phyloP scores from a whole-genome alignment of 1,140 invertebrate genomes.

The Drosophila neocordata region DNA sequence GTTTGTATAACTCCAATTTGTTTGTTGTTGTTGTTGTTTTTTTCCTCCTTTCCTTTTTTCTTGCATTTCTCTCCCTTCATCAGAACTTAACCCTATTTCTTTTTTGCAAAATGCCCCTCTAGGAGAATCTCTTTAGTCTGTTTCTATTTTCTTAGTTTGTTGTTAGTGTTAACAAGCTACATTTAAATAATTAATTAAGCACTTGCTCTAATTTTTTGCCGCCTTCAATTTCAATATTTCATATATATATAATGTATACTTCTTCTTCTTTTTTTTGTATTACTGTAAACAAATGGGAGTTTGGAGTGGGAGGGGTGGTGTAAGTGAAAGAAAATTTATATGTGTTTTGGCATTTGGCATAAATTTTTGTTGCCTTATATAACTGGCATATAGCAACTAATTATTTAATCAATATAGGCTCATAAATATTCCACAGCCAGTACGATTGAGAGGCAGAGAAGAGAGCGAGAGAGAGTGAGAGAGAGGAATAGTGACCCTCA shows the following conservation, averaged over 20 bases:
- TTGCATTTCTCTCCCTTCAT: slow-evolving; percentile 25
- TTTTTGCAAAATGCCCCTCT: slow-evolving; percentile 7
- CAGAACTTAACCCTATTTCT: slow-evolving; percentile 49
- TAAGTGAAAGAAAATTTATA: slow-evolving; percentile 35
- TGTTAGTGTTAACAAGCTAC: slow-evolving; percentile 56
- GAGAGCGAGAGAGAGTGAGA: not conserved
- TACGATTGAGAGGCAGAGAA: not conserved
- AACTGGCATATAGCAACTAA: slow-evolving; percentile 42
- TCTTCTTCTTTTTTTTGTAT: not conserved
- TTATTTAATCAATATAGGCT: slow-evolving; percentile 66
- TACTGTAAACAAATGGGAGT: slow-evolving; percentile 24
- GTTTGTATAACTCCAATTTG: slow-evolving; percentile 13
- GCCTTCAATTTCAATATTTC: not conserved
- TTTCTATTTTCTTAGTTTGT: slow-evolving; percentile 4
- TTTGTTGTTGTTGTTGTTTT: no score
- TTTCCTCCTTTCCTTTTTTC: not conserved
- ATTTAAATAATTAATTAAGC: slow-evolving; percentile 60
- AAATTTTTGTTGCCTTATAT: slow-evolving; percentile 46
- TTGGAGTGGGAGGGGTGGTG: slow-evolving; percentile 40
- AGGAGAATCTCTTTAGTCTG: slow-evolving; percentile 5
- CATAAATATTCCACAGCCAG: slow-evolving; percentile 52
- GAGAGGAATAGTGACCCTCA: slow-evolving; percentile 13
- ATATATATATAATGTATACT: slow-evolving; percentile 30
- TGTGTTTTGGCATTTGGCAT: slow-evolving; percentile 47
- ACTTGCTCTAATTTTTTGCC: slow-evolving; percentile 4